Conservation (phyloP, 1,140 invertebrate species). For the Battus philenor region DNA sequence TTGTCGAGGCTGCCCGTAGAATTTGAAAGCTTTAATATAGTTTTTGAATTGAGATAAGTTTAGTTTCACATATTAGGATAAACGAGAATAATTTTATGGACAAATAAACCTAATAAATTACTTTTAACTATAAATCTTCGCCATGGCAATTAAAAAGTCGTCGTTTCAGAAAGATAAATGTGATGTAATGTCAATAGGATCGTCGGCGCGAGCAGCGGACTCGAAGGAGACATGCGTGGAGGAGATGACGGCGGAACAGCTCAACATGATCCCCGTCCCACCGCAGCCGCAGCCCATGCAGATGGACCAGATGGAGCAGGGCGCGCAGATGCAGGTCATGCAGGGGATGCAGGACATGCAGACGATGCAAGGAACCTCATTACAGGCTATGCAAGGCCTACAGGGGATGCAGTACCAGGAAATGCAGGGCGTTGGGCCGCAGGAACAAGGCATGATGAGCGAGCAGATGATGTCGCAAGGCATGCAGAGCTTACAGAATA, state of each 20-base stretch:
- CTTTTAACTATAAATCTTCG: too few relatives aligned
- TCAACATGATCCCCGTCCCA: slow-evolving; percentile 32
- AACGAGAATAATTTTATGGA: too few relatives aligned
- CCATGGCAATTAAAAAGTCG: too few relatives aligned
- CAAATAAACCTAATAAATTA: too few relatives aligned
- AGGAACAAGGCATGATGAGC: not conserved
- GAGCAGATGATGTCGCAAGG: not conserved
- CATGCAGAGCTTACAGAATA: not conserved
- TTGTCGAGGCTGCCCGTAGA: too few relatives aligned
- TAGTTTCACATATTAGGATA: too few relatives aligned
- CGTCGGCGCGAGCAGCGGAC: slow-evolving; percentile 37
- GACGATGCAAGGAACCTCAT: not conserved
- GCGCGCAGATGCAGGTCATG: slow-evolving; percentile 1
- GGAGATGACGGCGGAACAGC: slow-evolving; percentile 26
- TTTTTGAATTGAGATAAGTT: too few relatives aligned
- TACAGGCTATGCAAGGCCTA: not conserved
- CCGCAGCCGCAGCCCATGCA: slow-evolving; percentile 8
- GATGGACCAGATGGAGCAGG: not conserved
- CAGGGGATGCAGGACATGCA: not conserved
- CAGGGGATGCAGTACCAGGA: not conserved
- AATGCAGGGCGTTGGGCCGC: not conserved
- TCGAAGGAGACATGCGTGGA: slow-evolving; percentile 41
- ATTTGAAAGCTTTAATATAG: too few relatives aligned
- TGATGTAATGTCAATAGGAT: too few relatives aligned
- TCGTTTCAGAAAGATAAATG: too few relatives aligned